A percentile compares a stretch with the other conserved stretches of the same genome.
phyloP scores from a whole-genome alignment of 1,140 invertebrate species.

The Hyles vespertilio region DNA sequence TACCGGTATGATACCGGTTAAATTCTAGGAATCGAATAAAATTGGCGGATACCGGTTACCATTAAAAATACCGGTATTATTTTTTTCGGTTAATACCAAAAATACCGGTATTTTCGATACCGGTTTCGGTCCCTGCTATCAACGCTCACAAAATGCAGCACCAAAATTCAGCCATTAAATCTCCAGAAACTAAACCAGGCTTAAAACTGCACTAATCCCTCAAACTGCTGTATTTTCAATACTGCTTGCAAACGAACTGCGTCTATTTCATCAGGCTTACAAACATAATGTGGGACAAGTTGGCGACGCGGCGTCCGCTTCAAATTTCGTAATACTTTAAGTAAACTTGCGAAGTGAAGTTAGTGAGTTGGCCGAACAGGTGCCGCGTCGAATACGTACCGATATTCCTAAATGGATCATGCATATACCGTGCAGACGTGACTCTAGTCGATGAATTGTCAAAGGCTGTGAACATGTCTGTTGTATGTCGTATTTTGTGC shows the following conservation, averaged over 20 bases:
- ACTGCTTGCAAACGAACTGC: slow-evolving; percentile 3
- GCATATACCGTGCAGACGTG: slow-evolving; percentile 25
- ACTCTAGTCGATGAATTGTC: slow-evolving; percentile 12
- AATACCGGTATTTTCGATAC: too few relatives aligned
- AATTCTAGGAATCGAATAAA: too few relatives aligned
- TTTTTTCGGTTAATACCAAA: too few relatives aligned
- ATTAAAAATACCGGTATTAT: too few relatives aligned
- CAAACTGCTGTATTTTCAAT: neutral
- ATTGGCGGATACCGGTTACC: too few relatives aligned
- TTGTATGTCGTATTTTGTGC: too few relatives aligned
- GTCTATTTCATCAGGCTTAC: slow-evolving; percentile 43
- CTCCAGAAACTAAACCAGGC: too few relatives aligned
- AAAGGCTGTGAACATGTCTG: neutral
- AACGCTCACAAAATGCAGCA: too few relatives aligned
- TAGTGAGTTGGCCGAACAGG: slow-evolving; percentile 52
- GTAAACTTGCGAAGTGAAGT: slow-evolving; percentile 55
- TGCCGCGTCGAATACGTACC: slow-evolving; percentile 50
- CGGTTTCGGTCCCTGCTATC: too few relatives aligned
- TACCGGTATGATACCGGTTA: too few relatives aligned
- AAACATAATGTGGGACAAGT: slow-evolving; percentile 48
- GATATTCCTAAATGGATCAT: slow-evolving; percentile 37
- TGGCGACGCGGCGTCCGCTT: slow-evolving; percentile 34
- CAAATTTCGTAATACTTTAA: slow-evolving; percentile 65
- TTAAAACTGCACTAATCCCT: neutral
- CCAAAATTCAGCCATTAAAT: too few relatives aligned